A percentile compares a stretch with the other conserved stretches of the same genome.
Conservation (phyloP, 2,113 vertebrate genomes). For the Eidolon helvum region DNA sequence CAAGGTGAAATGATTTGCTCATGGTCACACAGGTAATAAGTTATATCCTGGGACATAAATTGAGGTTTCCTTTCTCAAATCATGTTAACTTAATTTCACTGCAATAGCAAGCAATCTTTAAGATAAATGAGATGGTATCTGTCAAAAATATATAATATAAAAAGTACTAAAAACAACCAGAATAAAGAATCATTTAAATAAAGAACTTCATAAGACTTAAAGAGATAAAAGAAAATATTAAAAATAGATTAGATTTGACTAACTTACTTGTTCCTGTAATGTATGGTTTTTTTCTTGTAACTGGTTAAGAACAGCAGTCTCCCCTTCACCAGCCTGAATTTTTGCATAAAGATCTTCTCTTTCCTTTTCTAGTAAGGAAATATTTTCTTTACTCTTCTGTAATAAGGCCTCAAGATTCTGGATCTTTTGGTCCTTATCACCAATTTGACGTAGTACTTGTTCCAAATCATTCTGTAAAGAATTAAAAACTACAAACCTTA, state of each 20-base stretch:
- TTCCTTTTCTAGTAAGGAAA: slow-evolving; percentile 94
- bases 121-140: not conserved
- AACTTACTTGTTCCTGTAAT: slow-evolving; percentile 93
- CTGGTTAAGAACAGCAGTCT: slow-evolving; percentile 95
- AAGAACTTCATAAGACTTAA: not conserved
- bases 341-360: slow-evolving; percentile 97
- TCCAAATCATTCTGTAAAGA: slow-evolving; percentile 95
- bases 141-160: slow-evolving; percentile 22
- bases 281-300: slow-evolving; percentile 97
- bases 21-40: not conserved
- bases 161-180: not conserved
- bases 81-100: not conserved
- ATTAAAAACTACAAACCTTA: slow-evolving; percentile 67
- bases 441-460: slow-evolving; percentile 97
- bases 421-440: slow-evolving; percentile 99
- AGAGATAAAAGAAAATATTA: not conserved
- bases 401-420: slow-evolving; percentile 98
- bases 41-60: not conserved
- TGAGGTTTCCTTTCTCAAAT: slow-evolving; percentile 22
- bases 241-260: not conserved
- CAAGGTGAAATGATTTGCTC: not conserved
- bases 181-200: not conserved
- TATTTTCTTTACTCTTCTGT: slow-evolving; percentile 96
- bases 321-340: slow-evolving; percentile 98
- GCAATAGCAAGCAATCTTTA: not conserved